These are phyloP conservation scores for Rhorus exstirpatorius DNA, from an alignment of 2,888 invertebrate genomes.

Conservation along the genomic window DNA sequence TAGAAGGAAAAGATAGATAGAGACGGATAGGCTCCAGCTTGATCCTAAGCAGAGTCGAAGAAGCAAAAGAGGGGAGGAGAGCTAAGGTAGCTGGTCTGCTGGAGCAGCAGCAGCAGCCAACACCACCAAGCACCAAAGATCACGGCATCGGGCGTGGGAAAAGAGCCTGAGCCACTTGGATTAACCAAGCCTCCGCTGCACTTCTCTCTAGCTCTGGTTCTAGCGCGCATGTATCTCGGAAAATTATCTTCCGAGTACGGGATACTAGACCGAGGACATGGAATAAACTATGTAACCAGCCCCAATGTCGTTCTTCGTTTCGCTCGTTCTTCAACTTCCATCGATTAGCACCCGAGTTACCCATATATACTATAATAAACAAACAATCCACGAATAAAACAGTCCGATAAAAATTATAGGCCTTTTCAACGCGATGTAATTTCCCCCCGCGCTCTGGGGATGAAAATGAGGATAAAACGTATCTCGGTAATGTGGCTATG, in stretches of 20 bases:
- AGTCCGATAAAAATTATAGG: too few species aligned
- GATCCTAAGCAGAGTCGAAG: slow-evolving; percentile 77
- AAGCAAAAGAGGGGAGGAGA: slow-evolving; percentile 63
- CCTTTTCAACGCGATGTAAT: too few species aligned
- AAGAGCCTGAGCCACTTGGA: slow-evolving; percentile 76
- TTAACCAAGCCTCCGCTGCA: slow-evolving; percentile 39
- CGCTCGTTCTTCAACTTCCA: too few species aligned
- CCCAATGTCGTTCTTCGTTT: not conserved
- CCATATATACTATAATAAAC: too few species aligned
- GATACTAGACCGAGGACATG: slow-evolving; percentile 17
- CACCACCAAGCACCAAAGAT: slow-evolving; percentile 81
- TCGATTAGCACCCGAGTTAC: too few species aligned
- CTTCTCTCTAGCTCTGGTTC: not conserved
- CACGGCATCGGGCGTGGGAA: slow-evolving; percentile 84
- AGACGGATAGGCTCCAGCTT: slow-evolving; percentile 72
- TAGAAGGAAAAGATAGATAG: slow-evolving; percentile 47
- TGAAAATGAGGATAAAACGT: slow-evolving; percentile 58
- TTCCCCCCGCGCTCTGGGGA: slow-evolving; percentile 1
- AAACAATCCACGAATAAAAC: too few species aligned
- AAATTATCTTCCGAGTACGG: slow-evolving; percentile 28
- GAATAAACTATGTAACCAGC: not conserved
- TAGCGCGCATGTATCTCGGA: slow-evolving; percentile 19
- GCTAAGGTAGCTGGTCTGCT: slow-evolving; percentile 62
- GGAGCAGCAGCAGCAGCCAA: slow-evolving; percentile 75
- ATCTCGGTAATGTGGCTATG: slow-evolving; percentile 44